phyloP scores from a whole-genome alignment of 2,113 vertebrate genomes.

The Oplegnathus fasciatus region DNA sequence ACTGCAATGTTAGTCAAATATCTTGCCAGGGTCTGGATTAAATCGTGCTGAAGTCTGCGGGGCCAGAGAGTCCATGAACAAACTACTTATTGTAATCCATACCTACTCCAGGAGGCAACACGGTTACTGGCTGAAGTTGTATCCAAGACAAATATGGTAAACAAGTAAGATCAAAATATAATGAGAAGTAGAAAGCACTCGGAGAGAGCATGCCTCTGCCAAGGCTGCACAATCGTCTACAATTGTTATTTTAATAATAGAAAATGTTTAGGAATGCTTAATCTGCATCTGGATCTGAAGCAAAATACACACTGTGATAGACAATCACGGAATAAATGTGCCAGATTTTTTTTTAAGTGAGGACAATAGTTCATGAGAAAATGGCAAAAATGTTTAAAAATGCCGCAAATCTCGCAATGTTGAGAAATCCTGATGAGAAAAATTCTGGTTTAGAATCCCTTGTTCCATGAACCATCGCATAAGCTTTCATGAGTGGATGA shows the following conservation, averaged over 20 bases:
- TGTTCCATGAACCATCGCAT: neutral
- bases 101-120: slow-evolving; percentile 39
- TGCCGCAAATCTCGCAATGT: neutral
- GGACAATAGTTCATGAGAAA: slow-evolving; percentile 34
- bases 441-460: neutral
- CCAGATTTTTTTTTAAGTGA: slow-evolving; percentile 6
- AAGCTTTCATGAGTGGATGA: neutral
- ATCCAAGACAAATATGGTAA: slow-evolving; percentile 61
- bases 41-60: slow-evolving; percentile 18
- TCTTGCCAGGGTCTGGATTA: slow-evolving; percentile 35
- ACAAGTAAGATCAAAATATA: slow-evolving; percentile 45
- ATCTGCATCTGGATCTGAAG: slow-evolving; percentile 42
- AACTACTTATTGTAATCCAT: slow-evolving; percentile 35
- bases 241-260: slow-evolving; percentile 48
- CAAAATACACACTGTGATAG: slow-evolving; percentile 37
- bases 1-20: neutral
- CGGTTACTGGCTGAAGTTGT: slow-evolving; percentile 22
- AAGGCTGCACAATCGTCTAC: slow-evolving; percentile 27
- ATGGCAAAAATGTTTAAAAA: slow-evolving; percentile 5
- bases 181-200: slow-evolving; percentile 17
- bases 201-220: neutral
- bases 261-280: slow-evolving; percentile 47
- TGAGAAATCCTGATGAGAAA: neutral
- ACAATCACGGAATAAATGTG: slow-evolving; percentile 20
- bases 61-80: slow-evolving; percentile 21